Evolutionary conservation across 2,888 invertebrate species (phyloP), one percentile per base, ranked within the genome.

Genomic region (Trichopria drosophilae): DNA sequence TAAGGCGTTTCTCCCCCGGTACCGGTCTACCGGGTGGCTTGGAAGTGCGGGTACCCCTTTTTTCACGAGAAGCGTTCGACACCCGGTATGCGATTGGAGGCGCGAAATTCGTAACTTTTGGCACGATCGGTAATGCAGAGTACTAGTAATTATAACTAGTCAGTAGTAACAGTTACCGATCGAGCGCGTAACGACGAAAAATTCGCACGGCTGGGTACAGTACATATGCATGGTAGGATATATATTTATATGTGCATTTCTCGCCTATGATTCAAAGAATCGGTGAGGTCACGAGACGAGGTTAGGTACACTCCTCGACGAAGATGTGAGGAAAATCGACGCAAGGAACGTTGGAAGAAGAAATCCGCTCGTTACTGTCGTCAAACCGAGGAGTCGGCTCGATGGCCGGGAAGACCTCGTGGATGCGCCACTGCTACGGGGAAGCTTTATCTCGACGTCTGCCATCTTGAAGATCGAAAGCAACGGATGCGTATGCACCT

Each of bases 391-490:
- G 47, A 68, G 57, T 34, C 58, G 49, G 44, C 53, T 51, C 34
- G 61, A 54, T 28, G 57, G 54, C 45, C 55, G 49, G 13, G 54
- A 51, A 13, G 54, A 52, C 37, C 48, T 53, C 23, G 53, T 53
- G 29, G 59, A 49, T 35, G 64, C 67, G 32, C 56, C 61, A 32
- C 83, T 82, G 69, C 82, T 82, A 23, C 86, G 84, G 18, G 90
- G 88, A 76, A 90, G 85, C 59, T 90, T 85, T 42, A 91, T 87
- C 76, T 92, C 91, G 44, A 93, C 91, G 80, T 92, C 92, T 44
- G 92, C 92, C 80, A 93, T 89, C 80, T 93, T 93, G 80, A 93
- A 90, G 75, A 93, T 91, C 63, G 93, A 93, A 51, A 93, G 82
- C 26, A 92, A 81, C 53, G 90, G 84, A 75, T 93, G 91, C 40